phyloP scores from a whole-genome alignment of 2,888 invertebrate species.

The Dasypogon diadema region DNA sequence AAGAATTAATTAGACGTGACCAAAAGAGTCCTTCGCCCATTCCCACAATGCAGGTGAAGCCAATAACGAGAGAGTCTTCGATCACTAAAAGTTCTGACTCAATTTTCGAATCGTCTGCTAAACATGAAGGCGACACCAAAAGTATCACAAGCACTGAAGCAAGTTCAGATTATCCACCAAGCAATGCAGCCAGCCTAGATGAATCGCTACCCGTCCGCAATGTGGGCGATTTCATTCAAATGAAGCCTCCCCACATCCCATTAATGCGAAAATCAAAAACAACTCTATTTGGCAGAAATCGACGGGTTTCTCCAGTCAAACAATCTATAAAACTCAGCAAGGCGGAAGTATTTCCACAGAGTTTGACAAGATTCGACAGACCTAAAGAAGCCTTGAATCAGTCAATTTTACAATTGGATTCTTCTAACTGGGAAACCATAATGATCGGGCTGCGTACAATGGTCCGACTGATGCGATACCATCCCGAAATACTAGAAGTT shows the following conservation, averaged over 20 bases:
- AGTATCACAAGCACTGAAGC: slow-evolving; percentile 62
- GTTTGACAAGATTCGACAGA: slow-evolving; percentile 72
- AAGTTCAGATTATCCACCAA: slow-evolving; percentile 61
- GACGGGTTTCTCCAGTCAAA: slow-evolving; percentile 65
- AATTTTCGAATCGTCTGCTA: slow-evolving; percentile 60
- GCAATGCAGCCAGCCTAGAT: slow-evolving; percentile 55
- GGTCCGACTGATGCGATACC: slow-evolving; percentile 77
- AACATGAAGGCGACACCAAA: slow-evolving; percentile 59
- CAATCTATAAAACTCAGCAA: slow-evolving; percentile 63
- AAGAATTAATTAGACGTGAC: slow-evolving; percentile 7
- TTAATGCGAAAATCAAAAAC: slow-evolving; percentile 66
- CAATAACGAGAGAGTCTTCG: slow-evolving; percentile 44
- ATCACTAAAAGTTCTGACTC: slow-evolving; percentile 63
- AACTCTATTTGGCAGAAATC: slow-evolving; percentile 63
- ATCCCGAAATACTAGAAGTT: slow-evolving; percentile 73
- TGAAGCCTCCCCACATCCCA: slow-evolving; percentile 60
- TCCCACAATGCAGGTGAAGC: slow-evolving; percentile 39
- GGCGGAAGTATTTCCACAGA: slow-evolving; percentile 63
- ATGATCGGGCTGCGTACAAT: slow-evolving; percentile 79
- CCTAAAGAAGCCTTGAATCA: slow-evolving; percentile 76
- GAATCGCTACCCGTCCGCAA: slow-evolving; percentile 58
- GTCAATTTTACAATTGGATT: slow-evolving; percentile 76
- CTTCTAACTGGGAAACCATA: slow-evolving; percentile 83
- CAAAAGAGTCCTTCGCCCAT: slow-evolving; percentile 12
- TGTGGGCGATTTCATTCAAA: slow-evolving; percentile 49